phyloP scores from a whole-genome alignment of 2,113 vertebrate genomes.

The Perccottus glenii region DNA sequence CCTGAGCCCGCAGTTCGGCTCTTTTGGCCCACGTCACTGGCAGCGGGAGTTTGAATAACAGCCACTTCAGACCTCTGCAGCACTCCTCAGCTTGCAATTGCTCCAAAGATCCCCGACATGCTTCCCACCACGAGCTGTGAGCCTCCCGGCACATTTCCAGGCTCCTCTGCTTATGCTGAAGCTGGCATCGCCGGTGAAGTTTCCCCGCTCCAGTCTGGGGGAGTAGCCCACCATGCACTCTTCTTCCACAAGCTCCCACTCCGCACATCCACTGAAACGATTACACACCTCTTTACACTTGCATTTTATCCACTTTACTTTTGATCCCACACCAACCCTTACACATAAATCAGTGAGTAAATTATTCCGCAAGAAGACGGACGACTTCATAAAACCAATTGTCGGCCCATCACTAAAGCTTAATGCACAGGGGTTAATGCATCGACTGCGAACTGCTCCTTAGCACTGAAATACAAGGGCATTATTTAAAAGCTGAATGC shows the following conservation, averaged over 20 bases:
- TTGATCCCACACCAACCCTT: neutral
- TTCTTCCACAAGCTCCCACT: slow-evolving; percentile 6
- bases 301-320: neutral
- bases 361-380: neutral
- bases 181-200: slow-evolving; percentile 3
- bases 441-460: neutral
- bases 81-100: neutral
- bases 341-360: neutral
- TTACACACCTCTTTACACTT: slow-evolving; percentile 7
- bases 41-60: slow-evolving; percentile 3
- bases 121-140: slow-evolving; percentile 15
- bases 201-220: neutral
- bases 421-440: slow-evolving; percentile 11
- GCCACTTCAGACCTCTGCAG: slow-evolving; percentile 13
- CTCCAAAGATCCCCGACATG: slow-evolving; percentile 5
- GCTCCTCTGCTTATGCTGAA: slow-evolving; percentile 12
- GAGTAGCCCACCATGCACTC: neutral
- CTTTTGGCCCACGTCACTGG: slow-evolving; percentile 6
- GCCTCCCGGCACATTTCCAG: slow-evolving; percentile 21
- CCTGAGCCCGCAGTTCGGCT: slow-evolving; percentile 6
- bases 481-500: neutral
- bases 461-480: neutral
- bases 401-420: neutral
- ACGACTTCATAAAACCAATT: slow-evolving; percentile 17
- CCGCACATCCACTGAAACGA: slow-evolving; percentile 18